These are phyloP conservation scores for Oscheius sp. DNA, from an alignment of 2,888 invertebrate species.

Conservation along the genomic window DNA sequence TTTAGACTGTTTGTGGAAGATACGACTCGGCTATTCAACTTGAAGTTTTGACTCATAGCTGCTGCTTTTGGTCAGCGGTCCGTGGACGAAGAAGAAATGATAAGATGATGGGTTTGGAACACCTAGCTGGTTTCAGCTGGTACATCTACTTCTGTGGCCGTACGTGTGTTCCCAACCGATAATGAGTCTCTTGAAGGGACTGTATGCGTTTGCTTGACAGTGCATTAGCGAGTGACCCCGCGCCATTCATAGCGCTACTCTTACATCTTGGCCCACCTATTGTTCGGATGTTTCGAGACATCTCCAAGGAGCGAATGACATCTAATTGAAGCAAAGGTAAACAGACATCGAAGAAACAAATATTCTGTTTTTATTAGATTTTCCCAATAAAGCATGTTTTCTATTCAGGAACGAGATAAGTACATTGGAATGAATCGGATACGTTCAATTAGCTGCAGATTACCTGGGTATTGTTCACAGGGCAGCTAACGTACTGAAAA, in stretches of 20 bases:
- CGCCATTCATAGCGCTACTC: conserved; percentile 35
- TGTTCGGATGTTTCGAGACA: conserved; percentile 35
- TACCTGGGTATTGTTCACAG: too few relatives aligned
- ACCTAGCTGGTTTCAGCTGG: not conserved
- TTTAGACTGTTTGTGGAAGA: conserved; percentile 15
- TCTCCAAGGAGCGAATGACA: conserved; percentile 21
- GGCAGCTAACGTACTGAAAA: too few relatives aligned
- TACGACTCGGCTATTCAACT: conserved; percentile 33
- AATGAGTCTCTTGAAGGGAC: conserved; percentile 26
- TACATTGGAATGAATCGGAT: too few relatives aligned
- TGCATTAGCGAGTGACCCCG: conserved; percentile 40
- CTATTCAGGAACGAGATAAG: too few relatives aligned
- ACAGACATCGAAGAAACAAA: not conserved
- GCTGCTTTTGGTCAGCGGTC: conserved; percentile 28
- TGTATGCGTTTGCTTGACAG: conserved; percentile 36
- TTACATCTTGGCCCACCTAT: conserved; percentile 34
- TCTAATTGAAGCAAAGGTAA: conserved; percentile 31
- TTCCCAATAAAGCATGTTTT: too few relatives aligned
- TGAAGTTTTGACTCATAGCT: conserved; percentile 31
- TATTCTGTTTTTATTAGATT: too few relatives aligned
- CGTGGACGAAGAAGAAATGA: conserved; percentile 29
- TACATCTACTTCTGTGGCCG: not conserved
- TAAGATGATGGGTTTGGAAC: conserved; percentile 11
- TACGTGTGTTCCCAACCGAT: not conserved
- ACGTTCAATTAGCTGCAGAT: too few relatives aligned